Evolutionary conservation across 1,140 invertebrate species (phyloP), one percentile per base, ranked within the genome.

Genomic region (Thrips palmi): DNA sequence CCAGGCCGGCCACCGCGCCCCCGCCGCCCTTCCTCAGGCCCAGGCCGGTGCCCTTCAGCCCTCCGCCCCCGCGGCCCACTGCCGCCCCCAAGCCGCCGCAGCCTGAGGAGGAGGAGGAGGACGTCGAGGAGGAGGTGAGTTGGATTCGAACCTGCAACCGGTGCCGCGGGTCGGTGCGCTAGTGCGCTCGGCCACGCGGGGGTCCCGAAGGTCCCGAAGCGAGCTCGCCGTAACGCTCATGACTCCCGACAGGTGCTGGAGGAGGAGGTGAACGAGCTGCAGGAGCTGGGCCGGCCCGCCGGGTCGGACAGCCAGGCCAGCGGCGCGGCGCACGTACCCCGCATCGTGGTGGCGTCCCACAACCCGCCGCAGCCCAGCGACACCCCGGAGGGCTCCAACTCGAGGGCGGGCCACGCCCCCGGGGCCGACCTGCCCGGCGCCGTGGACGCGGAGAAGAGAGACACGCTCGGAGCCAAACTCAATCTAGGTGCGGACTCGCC

Each of bases 391-490:
- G 65, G 60, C 29, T 62, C 62, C n/a, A 51, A 57, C 3, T 60
- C 67, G 2, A 55, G 63, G 22, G 61, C 62, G 22, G 61, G 60
- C 4, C 55, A 59, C 14, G 52, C 62, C 33, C 51, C 66, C 44
- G 57, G 59, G 59, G 52, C 69, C 49, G 45, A 74, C 59, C 39
- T 75, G 64, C 48, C 75, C 62, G 47, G 80, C 6, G 56, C 58
- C 1, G 63, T 80, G 3, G 68, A 71, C 20, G 60, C 67, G 17
- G 65, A 70, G 30, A 56, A 67, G 8, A 63, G 69, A 20, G 70
- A 74, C 42, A 61, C 70, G 1, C 65, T 73, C 40, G 79, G 76
- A 20, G 76, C 78, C 1, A 74, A 75, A 49, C 61, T 86, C 2
- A 86, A 85, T 56, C 60, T 85, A 32, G 81, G 62, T 59, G 49